Percentiles rank a stretch among this genome's conserved stretches.
Evolutionary conservation across 1,140 invertebrate genomes (phyloP).

Genomic region (Contarinia nasturtii): DNA sequence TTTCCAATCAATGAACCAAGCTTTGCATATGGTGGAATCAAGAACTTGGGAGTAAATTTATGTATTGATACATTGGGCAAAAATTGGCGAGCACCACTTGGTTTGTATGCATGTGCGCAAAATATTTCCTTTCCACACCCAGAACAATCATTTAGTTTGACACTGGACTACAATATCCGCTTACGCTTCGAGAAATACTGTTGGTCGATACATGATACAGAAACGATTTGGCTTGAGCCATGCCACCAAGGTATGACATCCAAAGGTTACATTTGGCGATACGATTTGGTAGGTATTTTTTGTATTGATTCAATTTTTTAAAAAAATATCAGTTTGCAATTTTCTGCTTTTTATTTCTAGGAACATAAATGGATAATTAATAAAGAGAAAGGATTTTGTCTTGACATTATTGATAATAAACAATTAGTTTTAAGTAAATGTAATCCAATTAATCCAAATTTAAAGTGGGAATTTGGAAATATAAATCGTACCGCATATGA

Average conservation of each 20-base stretch:
- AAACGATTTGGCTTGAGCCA: too few species aligned
- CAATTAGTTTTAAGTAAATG: conserved; percentile 6
- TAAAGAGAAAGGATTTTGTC: conserved; percentile 7
- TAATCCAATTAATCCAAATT: conserved; percentile 7
- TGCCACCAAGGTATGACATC: too few species aligned
- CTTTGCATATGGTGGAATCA: conserved; percentile 53
- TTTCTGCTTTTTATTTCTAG: conserved; percentile 11
- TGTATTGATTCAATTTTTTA: too few species aligned
- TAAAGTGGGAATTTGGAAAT: conserved; percentile 17
- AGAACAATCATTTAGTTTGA: conserved; percentile 46
- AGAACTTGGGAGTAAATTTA: conserved; percentile 42
- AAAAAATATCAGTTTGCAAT: too few species aligned
- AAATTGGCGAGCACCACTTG: conserved; percentile 35
- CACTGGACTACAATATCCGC: conserved; percentile 79
- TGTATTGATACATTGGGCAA: conserved; percentile 55
- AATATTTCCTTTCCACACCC: conserved; percentile 25
- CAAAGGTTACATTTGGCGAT: too few species aligned
- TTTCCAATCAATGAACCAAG: conserved; percentile 85
- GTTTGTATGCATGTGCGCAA: conserved; percentile 29
- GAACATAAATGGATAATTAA: conserved; percentile 18
- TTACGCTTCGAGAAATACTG: conserved; percentile 48
- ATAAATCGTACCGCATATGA: conserved; percentile 7
- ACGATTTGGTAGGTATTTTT: too few species aligned
- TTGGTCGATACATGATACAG: too few species aligned
- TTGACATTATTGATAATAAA: conserved; percentile 6